Base-by-base conservation (phyloP, 2,888 invertebrate genomes). In the Ornithoptera alexandrae region DNA sequence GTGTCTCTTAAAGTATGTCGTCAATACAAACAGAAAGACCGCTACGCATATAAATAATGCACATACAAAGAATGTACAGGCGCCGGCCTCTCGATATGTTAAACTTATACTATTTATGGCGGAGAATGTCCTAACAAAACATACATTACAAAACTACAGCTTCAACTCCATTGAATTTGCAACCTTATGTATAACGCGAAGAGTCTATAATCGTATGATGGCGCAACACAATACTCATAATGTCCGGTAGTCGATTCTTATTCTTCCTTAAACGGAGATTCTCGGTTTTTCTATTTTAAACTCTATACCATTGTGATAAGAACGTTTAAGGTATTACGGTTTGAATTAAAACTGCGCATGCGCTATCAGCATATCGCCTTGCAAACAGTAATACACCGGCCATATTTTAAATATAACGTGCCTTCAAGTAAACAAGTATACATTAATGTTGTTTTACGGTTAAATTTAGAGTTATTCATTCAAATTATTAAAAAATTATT, bases 91-190 rank as follows among this genome's bases (percentile, higher is more conserved):
- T 80, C 77, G 79, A 81, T 84, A 84, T 80, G 80, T 83, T 81
- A 82, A 80, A 78, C 83, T 79, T 79, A 79, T 77, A 80, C 89
- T 90, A 90, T 90, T 87, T 89, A 90, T 85, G 88, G 89, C 79
- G 80, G 84, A 83, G 90, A 90, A 91, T 91, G 87, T 84, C 84
- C 86, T 85, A 89, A 84, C 86, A 87, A 85, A 88, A 90, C 86
- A 89, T 77, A 72, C 76, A 65, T 78, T 79, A 82, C 79, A 76
- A 80, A 81, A 81, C 77, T 78, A 74, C 74, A 72, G 62, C 64
- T n/a, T 74, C 70, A 74, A 74, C 72, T 74, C 72, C 71, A 72
- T 65, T 80, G 71, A 67, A 82, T 72, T 78, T 72, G 74, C 67
- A 73, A 77, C 81, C 74, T 77, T 81, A 77, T 71, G 53, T 1